phyloP scores from a whole-genome alignment of 2,797 vertebrate species.

The Poecilia gillii region DNA sequence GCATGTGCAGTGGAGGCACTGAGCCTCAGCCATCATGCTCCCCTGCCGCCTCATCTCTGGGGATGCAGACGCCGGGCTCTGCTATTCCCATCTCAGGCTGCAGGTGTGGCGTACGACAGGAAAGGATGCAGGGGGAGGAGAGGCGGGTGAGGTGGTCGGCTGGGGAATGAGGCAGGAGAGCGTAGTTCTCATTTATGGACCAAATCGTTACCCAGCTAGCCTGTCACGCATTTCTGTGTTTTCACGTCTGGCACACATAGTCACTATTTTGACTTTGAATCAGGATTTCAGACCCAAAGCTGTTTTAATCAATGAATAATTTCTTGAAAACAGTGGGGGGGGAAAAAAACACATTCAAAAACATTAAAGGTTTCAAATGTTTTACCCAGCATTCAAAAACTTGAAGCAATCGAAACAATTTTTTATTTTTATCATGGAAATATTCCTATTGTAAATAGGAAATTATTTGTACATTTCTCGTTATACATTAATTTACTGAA shows the following conservation, averaged over 20 bases:
- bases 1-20: slow-evolving; percentile 15
- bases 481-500: not conserved
- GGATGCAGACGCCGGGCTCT: slow-evolving; percentile 46
- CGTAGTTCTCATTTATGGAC: slow-evolving; percentile 29
- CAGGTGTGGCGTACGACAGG: slow-evolving; percentile 74
- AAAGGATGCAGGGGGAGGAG: slow-evolving; percentile 54
- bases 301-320: not conserved
- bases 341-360: not conserved
- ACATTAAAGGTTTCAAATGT: not conserved
- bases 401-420: not conserved
- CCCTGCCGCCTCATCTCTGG: slow-evolving; percentile 58
- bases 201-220: slow-evolving; percentile 22
- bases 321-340: not conserved
- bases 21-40: slow-evolving; percentile 55
- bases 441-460: not conserved
- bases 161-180: slow-evolving; percentile 43
- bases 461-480: not conserved
- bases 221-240: not conserved
- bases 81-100: slow-evolving; percentile 75
- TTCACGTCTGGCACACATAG: not conserved
- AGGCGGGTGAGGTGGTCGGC: slow-evolving; percentile 35
- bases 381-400: not conserved
- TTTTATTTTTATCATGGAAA: not conserved
- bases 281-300: not conserved
- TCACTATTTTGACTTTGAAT: not conserved